Conservation (phyloP, 2,797 vertebrate genomes). For the Clamator glandarius region DNA sequence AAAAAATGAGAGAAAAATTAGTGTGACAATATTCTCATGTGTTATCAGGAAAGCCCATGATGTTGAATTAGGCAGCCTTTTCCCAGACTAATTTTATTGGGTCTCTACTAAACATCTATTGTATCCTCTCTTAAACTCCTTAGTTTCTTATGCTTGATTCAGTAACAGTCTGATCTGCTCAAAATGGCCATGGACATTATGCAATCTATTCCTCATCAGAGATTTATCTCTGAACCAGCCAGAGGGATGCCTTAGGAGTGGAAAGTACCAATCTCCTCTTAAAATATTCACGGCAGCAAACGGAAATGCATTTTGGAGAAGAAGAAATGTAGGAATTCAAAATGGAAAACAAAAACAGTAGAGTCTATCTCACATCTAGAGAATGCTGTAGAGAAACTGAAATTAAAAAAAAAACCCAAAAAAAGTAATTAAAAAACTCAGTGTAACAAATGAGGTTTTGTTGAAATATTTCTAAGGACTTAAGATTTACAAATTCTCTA, state of each 20-base stretch:
- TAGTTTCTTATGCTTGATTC: accelerated
- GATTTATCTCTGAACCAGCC: background rate
- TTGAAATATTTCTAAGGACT: background rate
- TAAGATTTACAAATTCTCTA: background rate
- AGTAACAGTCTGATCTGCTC: background rate
- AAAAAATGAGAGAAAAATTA: conserved; percentile 38
- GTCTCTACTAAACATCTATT: background rate
- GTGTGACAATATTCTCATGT: background rate
- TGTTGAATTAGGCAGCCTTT: background rate
- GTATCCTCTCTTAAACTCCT: background rate
- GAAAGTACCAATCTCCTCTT: background rate
- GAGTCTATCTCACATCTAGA: background rate
- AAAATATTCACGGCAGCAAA: background rate
- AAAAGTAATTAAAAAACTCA: background rate
- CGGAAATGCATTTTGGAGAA: background rate
- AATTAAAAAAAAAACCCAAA: background rate
- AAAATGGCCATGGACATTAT: background rate
- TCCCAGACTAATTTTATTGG: background rate
- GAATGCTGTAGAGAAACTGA: background rate
- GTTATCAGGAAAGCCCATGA: background rate
- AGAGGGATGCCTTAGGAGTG: background rate
- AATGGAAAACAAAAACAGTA: background rate
- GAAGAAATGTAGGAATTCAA: background rate
- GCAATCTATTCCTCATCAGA: background rate
- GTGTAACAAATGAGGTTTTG: background rate